Evolutionary conservation across 2,797 vertebrate genomes (phyloP).

Genomic region (Martes flavigula): DNA sequence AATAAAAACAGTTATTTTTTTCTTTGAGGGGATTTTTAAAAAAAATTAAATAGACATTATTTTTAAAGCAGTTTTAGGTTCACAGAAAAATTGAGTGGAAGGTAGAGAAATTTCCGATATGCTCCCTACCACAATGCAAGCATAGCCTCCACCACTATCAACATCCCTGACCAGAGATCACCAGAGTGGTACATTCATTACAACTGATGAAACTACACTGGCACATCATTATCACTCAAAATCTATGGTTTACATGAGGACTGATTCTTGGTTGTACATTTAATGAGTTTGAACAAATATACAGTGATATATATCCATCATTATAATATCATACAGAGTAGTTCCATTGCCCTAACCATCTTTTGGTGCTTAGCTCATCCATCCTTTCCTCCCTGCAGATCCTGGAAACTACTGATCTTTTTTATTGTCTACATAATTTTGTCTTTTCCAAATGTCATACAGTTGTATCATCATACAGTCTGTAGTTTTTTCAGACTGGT

Average conservation of each 20-base stretch:
- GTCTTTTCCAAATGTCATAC: background rate
- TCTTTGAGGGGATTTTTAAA: conserved; percentile 13
- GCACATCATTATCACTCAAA: background rate
- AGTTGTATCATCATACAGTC: background rate
- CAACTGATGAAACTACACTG: background rate
- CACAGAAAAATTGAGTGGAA: background rate
- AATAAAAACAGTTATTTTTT: conserved; percentile 71
- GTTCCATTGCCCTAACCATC: background rate
- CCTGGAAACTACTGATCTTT: background rate
- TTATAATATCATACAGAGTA: background rate
- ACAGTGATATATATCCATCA: background rate
- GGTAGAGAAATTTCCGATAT: background rate
- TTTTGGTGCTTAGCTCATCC: background rate
- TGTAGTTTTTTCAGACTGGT: background rate
- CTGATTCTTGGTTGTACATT: background rate
- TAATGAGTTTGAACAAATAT: background rate
- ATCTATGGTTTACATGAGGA: background rate
- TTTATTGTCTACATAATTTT: background rate
- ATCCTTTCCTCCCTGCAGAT: background rate
- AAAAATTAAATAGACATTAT: background rate
- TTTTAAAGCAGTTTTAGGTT: background rate
- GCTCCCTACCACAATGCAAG: background rate
- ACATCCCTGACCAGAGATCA: background rate
- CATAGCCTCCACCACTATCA: background rate
- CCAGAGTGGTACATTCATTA: background rate